These are phyloP conservation scores for Myzus persicae DNA, from an alignment of 1,140 invertebrate genomes.

Conservation along the genomic window DNA sequence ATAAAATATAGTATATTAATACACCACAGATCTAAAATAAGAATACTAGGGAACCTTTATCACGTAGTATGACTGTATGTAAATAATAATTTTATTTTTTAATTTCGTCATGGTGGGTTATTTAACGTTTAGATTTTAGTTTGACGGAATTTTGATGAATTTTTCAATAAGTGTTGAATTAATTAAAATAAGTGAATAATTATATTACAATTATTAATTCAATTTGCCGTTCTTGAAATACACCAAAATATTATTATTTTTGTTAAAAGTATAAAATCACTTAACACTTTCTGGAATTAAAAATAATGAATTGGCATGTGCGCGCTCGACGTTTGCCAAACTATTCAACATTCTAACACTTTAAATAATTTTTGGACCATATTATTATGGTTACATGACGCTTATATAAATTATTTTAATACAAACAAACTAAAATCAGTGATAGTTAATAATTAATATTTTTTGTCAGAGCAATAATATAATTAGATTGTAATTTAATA, in stretches of 20 bases:
- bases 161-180: background rate
- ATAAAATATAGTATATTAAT: background rate
- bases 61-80: no score
- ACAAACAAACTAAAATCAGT: background rate
- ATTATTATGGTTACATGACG: background rate
- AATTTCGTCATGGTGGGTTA: background rate
- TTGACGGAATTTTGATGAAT: no score
- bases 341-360: background rate
- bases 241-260: background rate
- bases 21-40: background rate
- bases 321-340: background rate
- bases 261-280: background rate
- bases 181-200: background rate
- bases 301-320: conserved; percentile 41
- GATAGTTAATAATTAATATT: background rate
- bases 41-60: background rate
- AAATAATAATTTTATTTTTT: no score
- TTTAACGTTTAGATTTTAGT: no score
- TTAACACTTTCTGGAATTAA: background rate
- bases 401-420: conserved; percentile 28
- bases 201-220: background rate
- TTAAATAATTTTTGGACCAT: conserved; percentile 7
- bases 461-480: background rate
- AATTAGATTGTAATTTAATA: background rate
- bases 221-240: background rate